Evolutionary conservation across 2,113 vertebrate genomes (phyloP).

Genomic region (Atractosteus spatula): DNA sequence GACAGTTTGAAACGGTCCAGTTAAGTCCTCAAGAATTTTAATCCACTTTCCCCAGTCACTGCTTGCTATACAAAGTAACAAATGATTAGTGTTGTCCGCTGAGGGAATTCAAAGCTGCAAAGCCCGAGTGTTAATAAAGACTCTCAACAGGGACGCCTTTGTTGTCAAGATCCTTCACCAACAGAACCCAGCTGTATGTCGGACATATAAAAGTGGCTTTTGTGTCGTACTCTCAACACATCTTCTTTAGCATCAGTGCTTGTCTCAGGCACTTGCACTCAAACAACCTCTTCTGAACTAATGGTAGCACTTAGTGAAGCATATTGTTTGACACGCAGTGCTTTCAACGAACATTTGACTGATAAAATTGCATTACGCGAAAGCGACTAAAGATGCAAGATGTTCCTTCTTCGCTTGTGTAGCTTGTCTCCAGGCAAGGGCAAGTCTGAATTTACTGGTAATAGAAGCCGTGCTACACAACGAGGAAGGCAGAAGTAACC

Average conservation of each 20-base stretch:
- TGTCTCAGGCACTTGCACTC: no score
- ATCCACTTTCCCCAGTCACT: not conserved
- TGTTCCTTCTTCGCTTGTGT: no score
- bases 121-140: not conserved
- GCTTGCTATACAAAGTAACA: not conserved
- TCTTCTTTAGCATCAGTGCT: not conserved
- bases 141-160: not conserved
- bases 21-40: conserved; percentile 3
- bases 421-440: no score
- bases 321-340: no score
- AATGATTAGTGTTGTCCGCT: not conserved
- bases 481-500: no score
- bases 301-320: no score
- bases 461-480: no score
- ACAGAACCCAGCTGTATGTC: not conserved
- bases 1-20: not conserved
- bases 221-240: not conserved
- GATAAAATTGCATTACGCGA: no score
- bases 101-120: not conserved
- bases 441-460: no score
- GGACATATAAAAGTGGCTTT: not conserved
- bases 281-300: no score
- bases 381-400: no score
- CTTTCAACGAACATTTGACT: no score
- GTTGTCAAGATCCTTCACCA: not conserved